phyloP scores from a whole-genome alignment of 2,888 invertebrate genomes.

The Alviniconcha strummeri region DNA sequence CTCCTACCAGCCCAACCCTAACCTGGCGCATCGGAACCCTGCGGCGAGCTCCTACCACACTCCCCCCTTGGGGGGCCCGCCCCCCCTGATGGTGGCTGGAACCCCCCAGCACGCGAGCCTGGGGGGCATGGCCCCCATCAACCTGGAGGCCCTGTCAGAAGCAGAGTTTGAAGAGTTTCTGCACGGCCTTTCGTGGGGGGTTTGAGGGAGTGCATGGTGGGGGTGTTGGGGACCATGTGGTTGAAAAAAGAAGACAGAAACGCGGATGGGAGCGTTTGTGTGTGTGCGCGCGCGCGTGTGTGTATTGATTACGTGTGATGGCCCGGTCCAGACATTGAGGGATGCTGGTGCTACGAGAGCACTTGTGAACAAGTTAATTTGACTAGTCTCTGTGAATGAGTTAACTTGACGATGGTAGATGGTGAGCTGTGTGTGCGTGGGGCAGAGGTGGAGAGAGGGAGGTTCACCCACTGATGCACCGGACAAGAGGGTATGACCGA shows the following conservation, averaged over 20 bases:
- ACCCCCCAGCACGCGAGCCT: constrained; percentile 6
- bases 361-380: no score
- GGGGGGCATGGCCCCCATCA: constrained; percentile 38
- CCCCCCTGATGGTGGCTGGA: constrained; percentile 3
- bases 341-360: no score
- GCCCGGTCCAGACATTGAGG: no score
- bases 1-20: not conserved
- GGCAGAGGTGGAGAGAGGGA: no score
- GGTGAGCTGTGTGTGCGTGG: no score
- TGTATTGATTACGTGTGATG: no score
- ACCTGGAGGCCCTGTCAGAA: constrained; percentile 52
- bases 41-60: not conserved
- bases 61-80: not conserved
- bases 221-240: constrained; percentile 8
- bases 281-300: not conserved
- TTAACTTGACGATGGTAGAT: no score
- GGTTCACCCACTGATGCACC: no score
- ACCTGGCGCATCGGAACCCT: constrained; percentile 15
- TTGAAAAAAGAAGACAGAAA: not conserved
- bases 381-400: no score
- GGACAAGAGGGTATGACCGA: no score
- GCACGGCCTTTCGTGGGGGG: constrained; percentile 56
- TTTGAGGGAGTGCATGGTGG: constrained; percentile 23
- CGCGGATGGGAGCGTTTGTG: not conserved
- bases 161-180: constrained; percentile 64